These are phyloP conservation scores for Philantomba maxwellii DNA, from an alignment of 2,113 vertebrate genomes.

Conservation along the genomic window DNA sequence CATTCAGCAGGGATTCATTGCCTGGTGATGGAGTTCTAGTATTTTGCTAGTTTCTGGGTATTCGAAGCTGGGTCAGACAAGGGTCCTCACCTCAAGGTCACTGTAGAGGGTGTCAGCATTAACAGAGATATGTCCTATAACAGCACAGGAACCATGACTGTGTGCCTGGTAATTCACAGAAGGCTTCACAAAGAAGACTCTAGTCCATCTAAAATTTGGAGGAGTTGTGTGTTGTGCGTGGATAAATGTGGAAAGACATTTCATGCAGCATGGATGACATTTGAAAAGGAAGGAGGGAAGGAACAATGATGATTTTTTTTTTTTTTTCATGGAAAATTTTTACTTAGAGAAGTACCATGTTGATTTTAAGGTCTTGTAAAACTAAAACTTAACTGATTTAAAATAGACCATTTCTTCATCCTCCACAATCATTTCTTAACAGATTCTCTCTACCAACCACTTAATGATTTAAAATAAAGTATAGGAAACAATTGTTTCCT, in stretches of 20 bases:
- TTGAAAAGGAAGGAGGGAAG: neutral
- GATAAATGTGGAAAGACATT: neutral
- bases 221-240: neutral
- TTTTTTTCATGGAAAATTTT: neutral
- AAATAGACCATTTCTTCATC: neutral
- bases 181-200: neutral
- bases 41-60: neutral
- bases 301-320: neutral
- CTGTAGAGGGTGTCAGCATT: fast-evolving
- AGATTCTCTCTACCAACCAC: neutral
- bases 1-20: neutral
- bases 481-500: neutral
- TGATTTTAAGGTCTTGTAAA: neutral
- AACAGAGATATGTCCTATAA: neutral
- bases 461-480: neutral
- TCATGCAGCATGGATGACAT: neutral
- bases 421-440: neutral
- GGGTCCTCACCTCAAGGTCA: neutral
- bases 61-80: neutral
- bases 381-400: neutral
- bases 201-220: neutral
- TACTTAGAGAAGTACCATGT: neutral
- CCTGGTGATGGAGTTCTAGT: neutral
- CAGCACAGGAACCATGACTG: neutral
- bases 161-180: neutral